Conservation (phyloP, 2,113 vertebrate genomes). For the Albula glossodonta region DNA sequence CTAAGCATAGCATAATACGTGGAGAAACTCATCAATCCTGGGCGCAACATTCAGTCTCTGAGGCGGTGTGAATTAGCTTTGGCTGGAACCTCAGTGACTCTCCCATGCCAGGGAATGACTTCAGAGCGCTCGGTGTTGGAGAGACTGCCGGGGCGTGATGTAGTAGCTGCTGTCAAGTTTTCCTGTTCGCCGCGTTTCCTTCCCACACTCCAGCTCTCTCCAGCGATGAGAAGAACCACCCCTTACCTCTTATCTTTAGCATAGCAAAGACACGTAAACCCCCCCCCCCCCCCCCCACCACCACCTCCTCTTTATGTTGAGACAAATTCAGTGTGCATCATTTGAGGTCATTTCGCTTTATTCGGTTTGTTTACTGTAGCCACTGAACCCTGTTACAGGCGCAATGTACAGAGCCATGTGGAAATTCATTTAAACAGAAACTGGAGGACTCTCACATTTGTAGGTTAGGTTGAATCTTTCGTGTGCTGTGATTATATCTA, state of each 20-base stretch:
- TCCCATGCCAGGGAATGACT: slow-evolving; percentile 2
- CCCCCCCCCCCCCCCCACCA: background rate
- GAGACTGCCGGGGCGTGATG: slow-evolving; percentile 42
- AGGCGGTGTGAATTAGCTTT: slow-evolving; percentile 34
- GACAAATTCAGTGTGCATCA: slow-evolving; percentile 66
- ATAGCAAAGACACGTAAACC: slow-evolving; percentile 54
- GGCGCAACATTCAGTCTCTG: slow-evolving; percentile 60
- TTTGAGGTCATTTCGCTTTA: slow-evolving; percentile 53
- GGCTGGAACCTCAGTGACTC: slow-evolving; percentile 2
- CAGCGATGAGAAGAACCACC: slow-evolving; percentile 49
- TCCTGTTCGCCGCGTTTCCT: slow-evolving; percentile 49
- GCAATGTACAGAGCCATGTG: background rate
- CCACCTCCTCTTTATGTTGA: slow-evolving; percentile 47
- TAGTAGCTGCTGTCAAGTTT: slow-evolving; percentile 51
- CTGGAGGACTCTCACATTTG: background rate
- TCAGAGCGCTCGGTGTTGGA: slow-evolving; percentile 23
- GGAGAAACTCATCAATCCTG: slow-evolving; percentile 73
- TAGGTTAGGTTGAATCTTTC: background rate
- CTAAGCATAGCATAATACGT: slow-evolving; percentile 69
- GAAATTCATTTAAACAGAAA: background rate
- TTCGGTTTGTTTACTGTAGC: slow-evolving; percentile 63
- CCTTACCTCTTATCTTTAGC: slow-evolving; percentile 53
- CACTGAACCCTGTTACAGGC: slow-evolving; percentile 23
- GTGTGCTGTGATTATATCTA: too few relatives aligned
- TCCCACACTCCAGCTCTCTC: slow-evolving; percentile 44